These are phyloP conservation scores for Protula sp. DNA, from an alignment of 2,888 invertebrate species.

Conservation along the genomic window DNA sequence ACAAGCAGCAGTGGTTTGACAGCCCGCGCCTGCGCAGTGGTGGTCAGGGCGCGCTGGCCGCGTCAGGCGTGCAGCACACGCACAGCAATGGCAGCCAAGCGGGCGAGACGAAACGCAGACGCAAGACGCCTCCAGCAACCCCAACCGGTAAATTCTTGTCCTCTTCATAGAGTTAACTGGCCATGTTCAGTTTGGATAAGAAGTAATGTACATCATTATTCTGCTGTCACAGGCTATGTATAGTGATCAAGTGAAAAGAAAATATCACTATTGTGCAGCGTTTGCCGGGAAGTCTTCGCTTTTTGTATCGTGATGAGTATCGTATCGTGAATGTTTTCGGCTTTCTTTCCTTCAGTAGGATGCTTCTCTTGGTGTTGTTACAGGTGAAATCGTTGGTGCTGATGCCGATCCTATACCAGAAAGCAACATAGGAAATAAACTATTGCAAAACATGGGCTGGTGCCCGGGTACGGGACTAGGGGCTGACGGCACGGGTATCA, in stretches of 20 bases:
- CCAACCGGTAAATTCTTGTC: slow-evolving; percentile 9
- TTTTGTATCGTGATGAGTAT: too few relatives aligned
- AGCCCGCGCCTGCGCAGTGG: slow-evolving; percentile 6
- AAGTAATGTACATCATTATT: too few relatives aligned
- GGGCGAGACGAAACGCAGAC: slow-evolving; percentile 40
- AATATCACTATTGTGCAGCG: too few relatives aligned
- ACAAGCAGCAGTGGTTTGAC: slow-evolving; percentile 39
- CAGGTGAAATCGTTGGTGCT: background rate
- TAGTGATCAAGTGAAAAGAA: too few relatives aligned
- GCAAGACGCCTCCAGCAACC: slow-evolving; percentile 42
- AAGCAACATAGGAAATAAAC: background rate
- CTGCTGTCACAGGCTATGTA: too few relatives aligned
- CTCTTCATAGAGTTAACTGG: too few relatives aligned
- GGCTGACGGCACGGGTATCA: background rate
- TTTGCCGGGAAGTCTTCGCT: too few relatives aligned
- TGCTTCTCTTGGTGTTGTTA: background rate
- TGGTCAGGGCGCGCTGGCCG: background rate
- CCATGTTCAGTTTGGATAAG: too few relatives aligned
- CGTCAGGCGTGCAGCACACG: too few relatives aligned
- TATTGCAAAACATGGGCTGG: background rate
- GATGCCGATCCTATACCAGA: background rate
- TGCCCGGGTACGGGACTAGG: background rate
- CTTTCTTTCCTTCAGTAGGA: too few relatives aligned
- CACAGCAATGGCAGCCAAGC: slow-evolving; percentile 8
- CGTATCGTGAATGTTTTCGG: too few relatives aligned